These are phyloP conservation scores for Mus musculus DNA, from an alignment of 2,113 vertebrate genomes.

Conservation along the genomic window DNA sequence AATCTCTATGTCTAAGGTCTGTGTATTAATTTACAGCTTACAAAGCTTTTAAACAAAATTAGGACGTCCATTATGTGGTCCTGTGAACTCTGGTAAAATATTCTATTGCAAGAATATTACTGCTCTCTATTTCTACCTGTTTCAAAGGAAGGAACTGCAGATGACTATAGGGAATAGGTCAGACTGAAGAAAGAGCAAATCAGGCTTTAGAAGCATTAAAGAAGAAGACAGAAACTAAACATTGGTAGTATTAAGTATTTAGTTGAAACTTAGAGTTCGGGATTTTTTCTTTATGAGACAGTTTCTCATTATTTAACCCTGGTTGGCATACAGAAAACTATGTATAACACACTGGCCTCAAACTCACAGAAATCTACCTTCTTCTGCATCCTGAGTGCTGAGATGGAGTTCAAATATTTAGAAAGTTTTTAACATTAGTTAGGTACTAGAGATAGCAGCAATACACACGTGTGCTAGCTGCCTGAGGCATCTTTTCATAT, in stretches of 20 bases:
- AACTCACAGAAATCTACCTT: background rate
- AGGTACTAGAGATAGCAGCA: background rate
- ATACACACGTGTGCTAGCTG: background rate
- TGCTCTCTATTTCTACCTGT: background rate
- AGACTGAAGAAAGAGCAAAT: background rate
- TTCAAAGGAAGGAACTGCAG: background rate
- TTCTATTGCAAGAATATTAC: background rate
- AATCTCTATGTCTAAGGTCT: background rate
- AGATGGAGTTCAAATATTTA: background rate
- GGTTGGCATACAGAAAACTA: background rate
- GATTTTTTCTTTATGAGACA: background rate
- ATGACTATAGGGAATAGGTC: background rate
- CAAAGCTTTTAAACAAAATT: background rate
- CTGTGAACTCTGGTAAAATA: background rate
- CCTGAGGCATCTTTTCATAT: conserved; percentile 33
- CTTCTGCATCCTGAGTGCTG: too few relatives aligned
- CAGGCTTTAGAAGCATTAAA: background rate
- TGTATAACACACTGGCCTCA: background rate
- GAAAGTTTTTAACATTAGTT: background rate
- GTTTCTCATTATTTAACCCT: background rate
- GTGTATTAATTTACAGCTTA: background rate
- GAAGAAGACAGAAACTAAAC: background rate
- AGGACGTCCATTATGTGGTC: background rate
- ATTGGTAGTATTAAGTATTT: conserved; percentile 55
- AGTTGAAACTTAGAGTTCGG: conserved; percentile 4